Evolutionary conservation across 2,888 invertebrate genomes (phyloP).

Genomic region (Hydrotaea diabolus): DNA sequence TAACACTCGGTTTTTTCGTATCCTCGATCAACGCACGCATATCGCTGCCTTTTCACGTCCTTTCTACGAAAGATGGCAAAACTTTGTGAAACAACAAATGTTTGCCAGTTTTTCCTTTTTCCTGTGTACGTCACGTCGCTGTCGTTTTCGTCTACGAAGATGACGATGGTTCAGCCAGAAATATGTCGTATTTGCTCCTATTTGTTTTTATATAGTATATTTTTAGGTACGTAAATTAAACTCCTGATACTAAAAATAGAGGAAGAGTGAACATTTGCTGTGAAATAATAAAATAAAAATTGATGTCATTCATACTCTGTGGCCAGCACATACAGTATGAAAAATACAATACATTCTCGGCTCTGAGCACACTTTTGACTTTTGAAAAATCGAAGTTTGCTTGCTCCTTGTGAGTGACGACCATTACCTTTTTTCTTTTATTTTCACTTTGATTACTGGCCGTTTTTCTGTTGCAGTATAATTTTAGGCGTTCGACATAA

Average conservation of each 20-base stretch:
- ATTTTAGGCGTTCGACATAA: conserved; percentile 42
- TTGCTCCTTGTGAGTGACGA: conserved; percentile 45
- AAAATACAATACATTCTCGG: not conserved
- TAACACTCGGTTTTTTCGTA: conserved; percentile 74
- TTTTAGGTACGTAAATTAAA: conserved; percentile 42
- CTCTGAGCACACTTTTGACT: conserved; percentile 31
- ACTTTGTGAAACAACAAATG: conserved; percentile 47
- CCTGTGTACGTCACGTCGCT: not conserved
- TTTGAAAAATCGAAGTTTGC: conserved; percentile 72
- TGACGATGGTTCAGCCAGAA: not conserved
- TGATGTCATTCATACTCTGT: conserved; percentile 31
- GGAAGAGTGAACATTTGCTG: conserved; percentile 6
- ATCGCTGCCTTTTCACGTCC: conserved; percentile 65
- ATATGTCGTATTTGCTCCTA: conserved; percentile 1
- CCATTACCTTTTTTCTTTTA: conserved; percentile 48
- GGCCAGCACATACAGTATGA: conserved; percentile 18
- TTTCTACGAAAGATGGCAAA: conserved; percentile 47
- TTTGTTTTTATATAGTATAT: conserved; percentile 19
- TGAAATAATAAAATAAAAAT: not conserved
- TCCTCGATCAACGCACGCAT: conserved; percentile 79
- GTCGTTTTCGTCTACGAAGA: not conserved
- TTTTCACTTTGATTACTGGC: not conserved
- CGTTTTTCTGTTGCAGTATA: conserved; percentile 38
- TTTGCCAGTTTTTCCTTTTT: conserved; percentile 17
- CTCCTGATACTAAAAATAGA: conserved; percentile 64